Evolutionary conservation across 2,113 vertebrate genomes (phyloP).

Genomic region (Neoarius graeffei): DNA sequence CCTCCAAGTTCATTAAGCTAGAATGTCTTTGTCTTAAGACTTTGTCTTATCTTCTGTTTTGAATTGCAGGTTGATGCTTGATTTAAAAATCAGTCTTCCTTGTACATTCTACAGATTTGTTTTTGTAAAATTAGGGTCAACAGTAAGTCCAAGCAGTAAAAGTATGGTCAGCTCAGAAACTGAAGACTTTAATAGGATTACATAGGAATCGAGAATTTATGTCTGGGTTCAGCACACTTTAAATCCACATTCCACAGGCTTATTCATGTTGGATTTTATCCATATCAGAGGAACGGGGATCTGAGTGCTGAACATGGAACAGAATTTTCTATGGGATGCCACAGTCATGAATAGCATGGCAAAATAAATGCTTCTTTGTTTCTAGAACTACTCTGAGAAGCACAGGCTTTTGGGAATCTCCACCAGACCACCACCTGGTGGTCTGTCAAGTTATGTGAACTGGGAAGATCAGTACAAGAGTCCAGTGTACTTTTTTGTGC

Average conservation of each 20-base stretch:
- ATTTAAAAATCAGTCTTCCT: neutral
- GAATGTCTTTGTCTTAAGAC: neutral
- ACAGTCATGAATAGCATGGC: neutral
- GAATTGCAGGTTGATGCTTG: neutral
- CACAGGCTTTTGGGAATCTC: neutral
- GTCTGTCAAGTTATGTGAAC: neutral
- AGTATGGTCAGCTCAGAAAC: slow-evolving; percentile 8
- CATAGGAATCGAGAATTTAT: slow-evolving; percentile 54
- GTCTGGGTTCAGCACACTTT: slow-evolving; percentile 60
- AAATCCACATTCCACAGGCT: slow-evolving; percentile 66
- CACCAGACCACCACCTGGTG: neutral
- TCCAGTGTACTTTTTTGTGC: neutral
- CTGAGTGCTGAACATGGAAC: neutral
- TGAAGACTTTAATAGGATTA: slow-evolving; percentile 47
- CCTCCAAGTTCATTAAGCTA: neutral
- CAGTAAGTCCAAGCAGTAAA: neutral
- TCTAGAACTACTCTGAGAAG: neutral
- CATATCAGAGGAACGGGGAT: neutral
- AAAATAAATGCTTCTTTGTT: neutral
- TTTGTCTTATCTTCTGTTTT: neutral
- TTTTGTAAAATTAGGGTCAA: neutral
- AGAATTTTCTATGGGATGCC: neutral
- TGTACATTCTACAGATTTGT: neutral
- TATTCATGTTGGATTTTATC: slow-evolving; percentile 46
- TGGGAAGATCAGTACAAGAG: neutral